These are phyloP conservation scores for Linnaemya vulpina DNA, from an alignment of 2,888 invertebrate species.

Conservation along the genomic window DNA sequence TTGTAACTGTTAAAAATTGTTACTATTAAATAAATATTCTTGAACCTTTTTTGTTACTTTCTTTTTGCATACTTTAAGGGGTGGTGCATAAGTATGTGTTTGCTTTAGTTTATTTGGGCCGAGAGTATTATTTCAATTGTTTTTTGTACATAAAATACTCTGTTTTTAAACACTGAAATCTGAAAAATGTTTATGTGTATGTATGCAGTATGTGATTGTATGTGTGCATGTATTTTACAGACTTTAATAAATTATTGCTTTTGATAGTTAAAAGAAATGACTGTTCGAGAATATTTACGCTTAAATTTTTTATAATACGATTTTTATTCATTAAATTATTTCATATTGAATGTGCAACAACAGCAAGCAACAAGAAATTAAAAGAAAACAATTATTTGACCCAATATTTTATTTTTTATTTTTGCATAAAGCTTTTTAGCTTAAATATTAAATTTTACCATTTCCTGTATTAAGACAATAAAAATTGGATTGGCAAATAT, in stretches of 20 bases:
- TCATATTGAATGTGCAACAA: conserved; percentile 28
- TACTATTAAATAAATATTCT: conserved; percentile 57
- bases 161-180: conserved; percentile 6
- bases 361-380: not conserved
- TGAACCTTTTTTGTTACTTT: conserved; percentile 36
- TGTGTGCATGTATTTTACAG: not conserved
- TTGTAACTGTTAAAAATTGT: conserved; percentile 59
- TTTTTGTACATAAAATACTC: conserved; percentile 28
- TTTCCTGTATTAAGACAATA: not conserved
- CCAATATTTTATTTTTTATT: conserved; percentile 28
- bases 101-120: conserved; percentile 42
- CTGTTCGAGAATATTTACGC: conserved; percentile 47
- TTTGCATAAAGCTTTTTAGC: not conserved
- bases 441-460: not conserved
- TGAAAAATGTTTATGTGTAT: conserved; percentile 14
- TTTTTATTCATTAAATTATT: conserved; percentile 48
- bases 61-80: conserved; percentile 48
- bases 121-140: conserved; percentile 56
- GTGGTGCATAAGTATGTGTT: conserved; percentile 8
- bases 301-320: conserved; percentile 47
- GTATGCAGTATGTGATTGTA: too few relatives aligned
- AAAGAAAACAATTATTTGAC: conserved; percentile 45
- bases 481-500: conserved; percentile 20
- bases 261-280: conserved; percentile 55
- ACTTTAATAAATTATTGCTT: conserved; percentile 75